These are phyloP conservation scores for Lineus longissimus DNA, from an alignment of 1,140 invertebrate genomes.

Conservation along the genomic window DNA sequence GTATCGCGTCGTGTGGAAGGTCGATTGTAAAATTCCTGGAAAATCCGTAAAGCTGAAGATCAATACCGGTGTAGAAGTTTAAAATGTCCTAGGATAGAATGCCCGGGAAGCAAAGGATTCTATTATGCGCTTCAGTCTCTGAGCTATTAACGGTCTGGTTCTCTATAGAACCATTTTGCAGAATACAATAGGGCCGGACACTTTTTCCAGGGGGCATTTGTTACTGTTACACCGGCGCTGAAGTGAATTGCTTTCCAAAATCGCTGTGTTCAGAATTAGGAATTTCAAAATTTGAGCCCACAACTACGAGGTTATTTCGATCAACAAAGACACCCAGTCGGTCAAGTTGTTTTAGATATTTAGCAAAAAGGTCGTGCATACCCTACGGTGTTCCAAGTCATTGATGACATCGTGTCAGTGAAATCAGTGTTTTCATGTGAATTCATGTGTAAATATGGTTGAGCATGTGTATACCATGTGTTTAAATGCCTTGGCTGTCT, in stretches of 20 bases:
- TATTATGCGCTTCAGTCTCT: too few species aligned
- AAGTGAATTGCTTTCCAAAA: neutral
- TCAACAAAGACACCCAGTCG: neutral
- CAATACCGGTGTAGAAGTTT: too few species aligned
- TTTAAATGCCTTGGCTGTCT: neutral
- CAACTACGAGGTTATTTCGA: neutral
- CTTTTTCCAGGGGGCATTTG: too few species aligned
- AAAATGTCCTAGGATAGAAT: too few species aligned
- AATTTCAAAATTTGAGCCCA: neutral
- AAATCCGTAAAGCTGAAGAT: neutral
- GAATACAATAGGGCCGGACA: too few species aligned
- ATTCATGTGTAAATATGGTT: neutral
- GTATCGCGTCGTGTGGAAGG: neutral
- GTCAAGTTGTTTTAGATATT: neutral
- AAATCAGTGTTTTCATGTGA: neutral
- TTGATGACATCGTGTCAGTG: neutral
- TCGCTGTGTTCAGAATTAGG: neutral
- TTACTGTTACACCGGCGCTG: too few species aligned
- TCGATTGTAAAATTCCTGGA: neutral
- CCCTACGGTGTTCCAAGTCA: neutral
- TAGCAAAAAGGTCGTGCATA: neutral
- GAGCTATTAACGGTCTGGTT: too few species aligned
- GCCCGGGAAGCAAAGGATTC: too few species aligned
- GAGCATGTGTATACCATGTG: neutral
- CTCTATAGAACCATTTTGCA: too few species aligned